These are phyloP conservation scores for Gallinago jamesoni DNA, from an alignment of 2,113 vertebrate genomes.

Conservation along the genomic window DNA sequence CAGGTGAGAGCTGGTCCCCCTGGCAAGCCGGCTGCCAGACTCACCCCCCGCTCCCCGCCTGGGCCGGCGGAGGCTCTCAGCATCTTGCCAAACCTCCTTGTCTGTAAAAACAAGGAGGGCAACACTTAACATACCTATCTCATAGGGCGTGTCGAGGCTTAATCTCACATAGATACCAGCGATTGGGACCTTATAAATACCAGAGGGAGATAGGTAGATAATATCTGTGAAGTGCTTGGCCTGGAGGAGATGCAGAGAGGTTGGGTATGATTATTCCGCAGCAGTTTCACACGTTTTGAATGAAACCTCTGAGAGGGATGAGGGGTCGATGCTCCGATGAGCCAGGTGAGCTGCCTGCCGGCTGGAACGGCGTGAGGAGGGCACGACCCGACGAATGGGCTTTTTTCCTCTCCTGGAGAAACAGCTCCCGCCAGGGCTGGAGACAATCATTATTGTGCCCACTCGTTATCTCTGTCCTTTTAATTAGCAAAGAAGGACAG, in stretches of 20 bases:
- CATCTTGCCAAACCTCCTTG: conserved; percentile 35
- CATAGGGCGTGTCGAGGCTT: conserved; percentile 41
- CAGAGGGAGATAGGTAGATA: conserved; percentile 51
- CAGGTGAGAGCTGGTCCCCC: neutral
- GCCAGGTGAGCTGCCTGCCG: neutral
- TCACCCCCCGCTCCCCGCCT: neutral
- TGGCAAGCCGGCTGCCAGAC: neutral
- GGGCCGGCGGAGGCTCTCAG: neutral
- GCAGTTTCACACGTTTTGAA: conserved; percentile 44
- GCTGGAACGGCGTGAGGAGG: neutral
- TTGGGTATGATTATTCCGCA: neutral
- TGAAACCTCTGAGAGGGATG: neutral
- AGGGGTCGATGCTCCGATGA: neutral
- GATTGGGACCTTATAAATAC: conserved; percentile 55
- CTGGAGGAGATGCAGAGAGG: conserved; percentile 32
- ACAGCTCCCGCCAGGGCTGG: neutral
- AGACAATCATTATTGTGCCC: neutral
- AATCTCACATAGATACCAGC: conserved; percentile 52
- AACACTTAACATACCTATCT: conserved; percentile 65
- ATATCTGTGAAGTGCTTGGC: conserved; percentile 52
- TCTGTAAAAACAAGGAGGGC: conserved; percentile 52
- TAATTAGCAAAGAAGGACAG: neutral
- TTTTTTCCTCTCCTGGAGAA: neutral
- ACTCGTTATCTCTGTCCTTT: neutral
- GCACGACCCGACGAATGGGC: neutral